Evolutionary conservation across 92 coral and sea anemone genomes (phyloP).

Genomic region (Phenganax subtilis): DNA sequence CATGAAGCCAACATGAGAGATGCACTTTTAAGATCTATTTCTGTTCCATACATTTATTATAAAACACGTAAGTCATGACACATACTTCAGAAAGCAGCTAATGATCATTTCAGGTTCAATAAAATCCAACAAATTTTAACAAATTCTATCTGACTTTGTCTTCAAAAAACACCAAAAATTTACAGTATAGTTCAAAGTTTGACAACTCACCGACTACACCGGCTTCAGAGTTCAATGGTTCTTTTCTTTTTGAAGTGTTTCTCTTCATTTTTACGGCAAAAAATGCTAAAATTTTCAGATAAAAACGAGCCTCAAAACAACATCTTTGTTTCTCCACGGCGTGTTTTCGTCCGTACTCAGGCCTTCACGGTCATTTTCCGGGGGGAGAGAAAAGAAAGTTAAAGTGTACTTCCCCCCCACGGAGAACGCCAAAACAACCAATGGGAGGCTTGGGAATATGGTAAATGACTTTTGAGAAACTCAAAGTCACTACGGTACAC

Average conservation of each 20-base stretch:
- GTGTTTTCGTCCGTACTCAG: background rate
- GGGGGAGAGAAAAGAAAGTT: slow-evolving; percentile 16
- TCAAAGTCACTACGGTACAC: too few relatives aligned
- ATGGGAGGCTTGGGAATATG: background rate
- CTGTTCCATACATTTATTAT: too few relatives aligned
- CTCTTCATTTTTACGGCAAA: slow-evolving; percentile 12
- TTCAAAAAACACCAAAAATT: background rate
- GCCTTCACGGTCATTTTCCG: slow-evolving; percentile 31
- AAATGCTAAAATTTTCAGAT: background rate
- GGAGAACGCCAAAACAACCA: background rate
- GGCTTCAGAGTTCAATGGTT: slow-evolving; percentile 8
- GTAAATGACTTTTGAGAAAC: too few relatives aligned
- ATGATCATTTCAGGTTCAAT: too few relatives aligned
- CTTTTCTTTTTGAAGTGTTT: slow-evolving; percentile 35
- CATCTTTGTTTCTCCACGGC: background rate
- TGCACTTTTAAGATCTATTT: too few relatives aligned
- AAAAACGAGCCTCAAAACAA: background rate
- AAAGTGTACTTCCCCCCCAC: slow-evolving; percentile 1
- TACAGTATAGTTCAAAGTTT: background rate
- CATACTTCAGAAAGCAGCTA: too few relatives aligned
- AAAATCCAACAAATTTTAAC: too few relatives aligned
- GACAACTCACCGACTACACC: slow-evolving; percentile 1
- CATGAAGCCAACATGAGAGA: too few relatives aligned
- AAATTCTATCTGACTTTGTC: background rate
- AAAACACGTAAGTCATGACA: too few relatives aligned